A percentile compares a stretch with the other conserved stretches of the same genome.
Conservation (phyloP, 2,888 invertebrate genomes). For the Clistopyga incitator region DNA sequence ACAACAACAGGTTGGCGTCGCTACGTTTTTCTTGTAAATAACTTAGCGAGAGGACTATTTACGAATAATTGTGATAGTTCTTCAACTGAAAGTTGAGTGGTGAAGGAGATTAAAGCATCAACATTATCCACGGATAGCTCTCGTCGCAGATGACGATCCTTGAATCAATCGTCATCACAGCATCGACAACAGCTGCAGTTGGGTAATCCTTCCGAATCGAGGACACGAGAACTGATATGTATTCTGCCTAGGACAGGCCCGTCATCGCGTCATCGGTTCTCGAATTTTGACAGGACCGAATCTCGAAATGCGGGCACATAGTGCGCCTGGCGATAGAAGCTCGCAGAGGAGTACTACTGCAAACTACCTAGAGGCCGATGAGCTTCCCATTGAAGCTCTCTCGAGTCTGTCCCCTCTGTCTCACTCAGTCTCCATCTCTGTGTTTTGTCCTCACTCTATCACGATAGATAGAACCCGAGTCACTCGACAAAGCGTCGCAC, state of each 20-base stretch:
- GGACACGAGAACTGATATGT: slow-evolving; percentile 48
- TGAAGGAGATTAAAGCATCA: neutral
- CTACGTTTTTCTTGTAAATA: no score
- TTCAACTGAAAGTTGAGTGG: neutral
- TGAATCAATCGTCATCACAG: slow-evolving; percentile 30
- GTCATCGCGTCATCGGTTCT: slow-evolving; percentile 56
- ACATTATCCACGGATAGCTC: neutral
- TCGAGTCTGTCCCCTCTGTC: slow-evolving; percentile 48
- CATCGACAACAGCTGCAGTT: slow-evolving; percentile 21
- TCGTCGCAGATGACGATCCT: slow-evolving; percentile 16
- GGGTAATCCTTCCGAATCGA: slow-evolving; percentile 35
- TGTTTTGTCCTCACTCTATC: slow-evolving; percentile 59
- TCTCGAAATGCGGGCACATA: slow-evolving; percentile 49
- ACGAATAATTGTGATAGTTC: neutral
- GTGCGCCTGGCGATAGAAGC: slow-evolving; percentile 14
- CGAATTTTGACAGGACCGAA: slow-evolving; percentile 62
- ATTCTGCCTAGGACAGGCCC: slow-evolving; percentile 47
- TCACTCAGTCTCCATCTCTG: slow-evolving; percentile 47
- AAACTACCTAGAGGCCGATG: slow-evolving; percentile 49
- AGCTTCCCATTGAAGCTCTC: slow-evolving; percentile 56
- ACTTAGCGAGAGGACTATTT: no score
- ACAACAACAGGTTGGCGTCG: no score
- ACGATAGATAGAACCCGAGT: slow-evolving; percentile 70
- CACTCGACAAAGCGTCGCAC: slow-evolving; percentile 68
- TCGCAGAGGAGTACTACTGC: slow-evolving; percentile 20